Percentiles rank a stretch among this genome's conserved stretches.
Conservation (phyloP, 2,113 vertebrate genomes). For the Tragulus kanchil region DNA sequence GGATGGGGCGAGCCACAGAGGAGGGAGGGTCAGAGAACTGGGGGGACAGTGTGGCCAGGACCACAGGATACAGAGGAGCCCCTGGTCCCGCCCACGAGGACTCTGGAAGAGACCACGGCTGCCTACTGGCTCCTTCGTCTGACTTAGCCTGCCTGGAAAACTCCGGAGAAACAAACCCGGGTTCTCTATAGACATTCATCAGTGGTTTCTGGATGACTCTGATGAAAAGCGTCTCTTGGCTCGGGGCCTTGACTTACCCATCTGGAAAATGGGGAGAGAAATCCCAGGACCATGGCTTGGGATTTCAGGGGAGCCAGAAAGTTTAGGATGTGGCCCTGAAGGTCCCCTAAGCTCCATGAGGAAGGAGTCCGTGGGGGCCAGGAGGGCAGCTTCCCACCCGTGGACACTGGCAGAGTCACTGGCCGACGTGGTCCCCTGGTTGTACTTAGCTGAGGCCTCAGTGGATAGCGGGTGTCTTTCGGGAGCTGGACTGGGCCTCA, state of each 20-base stretch:
- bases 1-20: neutral
- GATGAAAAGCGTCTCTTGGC: neutral
- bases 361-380: neutral
- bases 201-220: neutral
- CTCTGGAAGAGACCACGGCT: neutral
- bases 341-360: neutral
- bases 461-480: neutral
- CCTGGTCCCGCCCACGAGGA: fast-evolving
- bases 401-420: neutral
- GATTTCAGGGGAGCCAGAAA: neutral
- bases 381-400: neutral
- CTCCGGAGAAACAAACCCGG: neutral
- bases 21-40: neutral
- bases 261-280: slow-evolving; percentile 36
- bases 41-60: neutral
- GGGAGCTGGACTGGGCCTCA: neutral
- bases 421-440: neutral
- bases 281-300: neutral
- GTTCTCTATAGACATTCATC: neutral
- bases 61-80: neutral
- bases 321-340: slow-evolving; percentile 5
- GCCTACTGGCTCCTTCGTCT: neutral
- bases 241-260: slow-evolving; percentile 37
- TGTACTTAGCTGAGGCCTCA: neutral
- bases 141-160: neutral